Evolutionary conservation across 2,888 invertebrate species (phyloP).

Genomic region (Pyrgus malvae): DNA sequence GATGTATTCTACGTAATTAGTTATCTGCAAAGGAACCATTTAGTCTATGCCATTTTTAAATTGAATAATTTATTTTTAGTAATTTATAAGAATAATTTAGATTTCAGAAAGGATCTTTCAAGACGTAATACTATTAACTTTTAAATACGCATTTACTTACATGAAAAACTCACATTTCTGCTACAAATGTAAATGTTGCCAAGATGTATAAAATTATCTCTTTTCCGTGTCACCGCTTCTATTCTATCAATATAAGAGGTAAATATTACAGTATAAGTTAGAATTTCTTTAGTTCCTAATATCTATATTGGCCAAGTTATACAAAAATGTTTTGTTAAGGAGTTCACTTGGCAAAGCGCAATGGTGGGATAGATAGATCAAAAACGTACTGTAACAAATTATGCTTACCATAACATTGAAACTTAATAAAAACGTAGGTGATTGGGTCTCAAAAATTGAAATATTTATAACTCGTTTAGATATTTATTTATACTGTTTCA

Average conservation of each 20-base stretch:
- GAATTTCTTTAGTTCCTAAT: neutral
- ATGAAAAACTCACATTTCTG: neutral
- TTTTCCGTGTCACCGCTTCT: neutral
- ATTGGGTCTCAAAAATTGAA: no score
- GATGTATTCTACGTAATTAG: neutral
- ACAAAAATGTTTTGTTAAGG: neutral
- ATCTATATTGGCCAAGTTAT: no score
- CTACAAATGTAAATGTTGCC: neutral
- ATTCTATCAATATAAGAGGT: neutral
- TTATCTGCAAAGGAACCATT: neutral
- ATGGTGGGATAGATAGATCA: neutral
- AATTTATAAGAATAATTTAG: slow-evolving; percentile 11
- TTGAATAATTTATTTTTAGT: slow-evolving; percentile 3
- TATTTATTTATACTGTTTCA: no score
- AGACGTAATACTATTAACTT: slow-evolving; percentile 2
- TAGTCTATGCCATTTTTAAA: neutral
- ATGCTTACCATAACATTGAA: no score
- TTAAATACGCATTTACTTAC: neutral
- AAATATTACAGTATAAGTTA: neutral
- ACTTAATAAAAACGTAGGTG: no score
- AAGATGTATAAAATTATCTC: neutral
- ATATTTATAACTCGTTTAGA: no score
- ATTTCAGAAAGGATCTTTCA: neutral
- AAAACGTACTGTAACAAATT: neutral
- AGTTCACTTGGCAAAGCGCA: neutral